Evolutionary conservation across 2,797 vertebrate species (phyloP), one percentile per base, ranked within the genome.

Genomic region (Parauchenoglanis punctatus): DNA sequence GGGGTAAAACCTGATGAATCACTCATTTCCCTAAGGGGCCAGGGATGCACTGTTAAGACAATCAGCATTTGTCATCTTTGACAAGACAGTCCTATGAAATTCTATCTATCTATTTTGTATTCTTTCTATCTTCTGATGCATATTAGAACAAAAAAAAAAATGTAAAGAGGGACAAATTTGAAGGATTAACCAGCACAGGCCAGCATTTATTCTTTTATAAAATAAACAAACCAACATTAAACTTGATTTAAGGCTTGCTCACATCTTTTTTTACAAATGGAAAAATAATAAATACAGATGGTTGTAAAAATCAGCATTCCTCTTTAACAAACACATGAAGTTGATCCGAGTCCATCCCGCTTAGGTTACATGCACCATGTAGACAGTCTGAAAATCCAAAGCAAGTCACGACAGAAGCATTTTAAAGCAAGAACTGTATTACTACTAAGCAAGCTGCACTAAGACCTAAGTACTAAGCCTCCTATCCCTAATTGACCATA

Each of bases 211-310:
- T 83, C 1, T 68, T 83, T 31, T 67, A 67, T 52, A 83, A 83
- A 83, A 83, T 20, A 83, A 83, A 81, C 77, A 81, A 58, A 28
- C 40, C 20, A 82, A 67, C 61, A 28, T 82, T 7, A 40, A 44
- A 35, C 31, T 54, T 76, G 46, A n/a, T 31, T 78, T 78, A 81
- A 81, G 31, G 31, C 31, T 61, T 81, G 59, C 44, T 52, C 11
- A 81, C 35, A 44, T 25, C 7, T 8, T 58, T 58, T 54, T 75
- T 77, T 76, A 10, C 28, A 59, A 67, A 68, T 4, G 13, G 13
- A 65, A 68, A 68, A 31, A 35, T 52, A 52, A 54, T 68, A 68
- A 52, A 67, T 65, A 82, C 40, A 68, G n/a, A 68, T 35, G n/a
- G 15, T 20, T 54, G 6, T 68, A 83, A 54, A 76, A 31, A 80